These are phyloP conservation scores for Acinonyx jubatus DNA, from an alignment of 2,113 vertebrate genomes.

Conservation along the genomic window DNA sequence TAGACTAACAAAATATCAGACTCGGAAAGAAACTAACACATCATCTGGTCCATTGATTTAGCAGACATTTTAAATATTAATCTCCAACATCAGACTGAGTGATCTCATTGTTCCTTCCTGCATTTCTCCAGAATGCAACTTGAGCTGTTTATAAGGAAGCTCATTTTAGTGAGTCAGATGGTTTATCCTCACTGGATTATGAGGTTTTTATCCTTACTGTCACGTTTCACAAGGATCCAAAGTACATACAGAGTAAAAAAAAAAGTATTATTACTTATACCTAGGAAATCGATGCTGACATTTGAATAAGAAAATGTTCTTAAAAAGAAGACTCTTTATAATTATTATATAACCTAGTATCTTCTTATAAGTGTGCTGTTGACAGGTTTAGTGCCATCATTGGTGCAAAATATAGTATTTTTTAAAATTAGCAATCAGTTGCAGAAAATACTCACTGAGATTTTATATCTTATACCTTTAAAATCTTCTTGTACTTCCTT, in stretches of 20 bases:
- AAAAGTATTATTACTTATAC: neutral
- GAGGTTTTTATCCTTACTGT: neutral
- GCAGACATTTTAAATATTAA: neutral
- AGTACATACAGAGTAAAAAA: neutral
- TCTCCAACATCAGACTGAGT: conserved; percentile 10
- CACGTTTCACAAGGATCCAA: neutral
- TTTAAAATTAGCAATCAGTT: neutral
- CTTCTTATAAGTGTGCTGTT: neutral
- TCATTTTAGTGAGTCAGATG: neutral
- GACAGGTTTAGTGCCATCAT: neutral
- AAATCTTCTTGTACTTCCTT: neutral
- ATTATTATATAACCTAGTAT: neutral
- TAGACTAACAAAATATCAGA: conserved; percentile 28
- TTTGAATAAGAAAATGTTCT: neutral
- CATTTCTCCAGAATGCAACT: neutral
- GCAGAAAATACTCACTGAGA: neutral
- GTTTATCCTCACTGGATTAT: neutral
- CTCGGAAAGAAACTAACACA: neutral
- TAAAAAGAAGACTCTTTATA: neutral
- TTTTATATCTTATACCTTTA: neutral
- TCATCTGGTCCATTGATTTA: neutral
- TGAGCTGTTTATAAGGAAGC: neutral
- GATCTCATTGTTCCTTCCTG: neutral
- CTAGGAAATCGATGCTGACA: neutral
- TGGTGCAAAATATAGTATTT: neutral